These are phyloP conservation scores for Danio aesculapii DNA, from an alignment of 2,797 vertebrate species.

Conservation along the genomic window DNA sequence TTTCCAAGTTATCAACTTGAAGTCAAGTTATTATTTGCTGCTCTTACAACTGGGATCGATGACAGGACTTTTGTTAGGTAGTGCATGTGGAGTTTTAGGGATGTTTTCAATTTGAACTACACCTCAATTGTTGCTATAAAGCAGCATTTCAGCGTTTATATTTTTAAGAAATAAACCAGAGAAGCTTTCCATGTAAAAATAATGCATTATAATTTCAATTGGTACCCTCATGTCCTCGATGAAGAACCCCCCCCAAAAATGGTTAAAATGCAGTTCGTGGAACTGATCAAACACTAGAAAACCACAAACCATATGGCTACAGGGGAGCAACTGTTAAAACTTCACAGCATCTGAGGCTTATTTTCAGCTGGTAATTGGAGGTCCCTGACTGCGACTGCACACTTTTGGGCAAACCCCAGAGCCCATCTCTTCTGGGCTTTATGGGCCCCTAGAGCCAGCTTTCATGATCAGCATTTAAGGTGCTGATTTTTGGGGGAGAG, in stretches of 20 bases:
- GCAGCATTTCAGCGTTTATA: too few species aligned
- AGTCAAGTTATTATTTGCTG: too few species aligned
- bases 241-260: not conserved
- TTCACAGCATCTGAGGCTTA: conserved; percentile 51
- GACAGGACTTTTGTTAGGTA: too few species aligned
- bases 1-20: too few species aligned
- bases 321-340: conserved; percentile 54
- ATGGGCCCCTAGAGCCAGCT: conserved; percentile 47
- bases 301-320: conserved; percentile 48
- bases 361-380: conserved; percentile 64
- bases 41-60: too few species aligned
- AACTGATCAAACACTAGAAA: conserved; percentile 52
- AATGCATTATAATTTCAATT: not conserved
- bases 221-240: not conserved
- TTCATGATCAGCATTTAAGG: conserved; percentile 49
- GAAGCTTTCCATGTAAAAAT: too few species aligned
- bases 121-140: too few species aligned
- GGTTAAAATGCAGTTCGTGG: conserved; percentile 47
- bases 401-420: conserved; percentile 50
- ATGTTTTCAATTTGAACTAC: too few species aligned
- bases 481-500: conserved; percentile 57
- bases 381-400: conserved; percentile 56
- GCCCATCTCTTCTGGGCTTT: conserved; percentile 52
- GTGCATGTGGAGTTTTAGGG: too few species aligned
- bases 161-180: too few species aligned